Evolutionary conservation across 2,113 vertebrate genomes (phyloP).

Genomic region (Brachirus orientalis): DNA sequence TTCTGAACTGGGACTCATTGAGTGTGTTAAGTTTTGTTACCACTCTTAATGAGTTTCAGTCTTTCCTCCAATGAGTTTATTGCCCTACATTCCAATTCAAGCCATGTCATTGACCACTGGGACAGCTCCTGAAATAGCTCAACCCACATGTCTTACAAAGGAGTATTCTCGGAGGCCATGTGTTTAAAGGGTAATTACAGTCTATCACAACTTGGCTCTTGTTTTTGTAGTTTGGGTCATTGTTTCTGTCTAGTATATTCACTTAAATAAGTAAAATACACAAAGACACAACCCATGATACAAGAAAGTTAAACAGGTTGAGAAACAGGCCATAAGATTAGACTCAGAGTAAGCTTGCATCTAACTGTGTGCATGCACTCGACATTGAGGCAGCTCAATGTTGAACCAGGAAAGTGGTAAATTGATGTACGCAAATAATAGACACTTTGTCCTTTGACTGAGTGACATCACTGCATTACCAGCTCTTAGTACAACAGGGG

Average conservation of each 20-base stretch:
- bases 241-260: not conserved
- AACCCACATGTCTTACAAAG: constrained; percentile 51
- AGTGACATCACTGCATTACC: no score
- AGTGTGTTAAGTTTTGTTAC: constrained; percentile 66
- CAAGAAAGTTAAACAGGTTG: not conserved
- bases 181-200: constrained; percentile 22
- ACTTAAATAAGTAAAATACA: not conserved
- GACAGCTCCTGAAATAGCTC: constrained; percentile 64
- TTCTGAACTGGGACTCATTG: constrained; percentile 53
- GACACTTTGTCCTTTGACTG: not conserved
- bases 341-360: not conserved
- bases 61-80: constrained; percentile 68
- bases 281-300: not conserved
- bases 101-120: constrained; percentile 67
- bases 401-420: not conserved
- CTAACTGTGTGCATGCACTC: not conserved
- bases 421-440: not conserved
- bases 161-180: constrained; percentile 18
- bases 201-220: constrained; percentile 2
- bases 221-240: not conserved
- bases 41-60: constrained; percentile 65
- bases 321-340: not conserved
- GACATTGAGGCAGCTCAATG: constrained; percentile 1
- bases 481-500: no score
- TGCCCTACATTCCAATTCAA: constrained; percentile 72